phyloP scores from a whole-genome alignment of 1,140 invertebrate species.

The Drosophila teissieri region DNA sequence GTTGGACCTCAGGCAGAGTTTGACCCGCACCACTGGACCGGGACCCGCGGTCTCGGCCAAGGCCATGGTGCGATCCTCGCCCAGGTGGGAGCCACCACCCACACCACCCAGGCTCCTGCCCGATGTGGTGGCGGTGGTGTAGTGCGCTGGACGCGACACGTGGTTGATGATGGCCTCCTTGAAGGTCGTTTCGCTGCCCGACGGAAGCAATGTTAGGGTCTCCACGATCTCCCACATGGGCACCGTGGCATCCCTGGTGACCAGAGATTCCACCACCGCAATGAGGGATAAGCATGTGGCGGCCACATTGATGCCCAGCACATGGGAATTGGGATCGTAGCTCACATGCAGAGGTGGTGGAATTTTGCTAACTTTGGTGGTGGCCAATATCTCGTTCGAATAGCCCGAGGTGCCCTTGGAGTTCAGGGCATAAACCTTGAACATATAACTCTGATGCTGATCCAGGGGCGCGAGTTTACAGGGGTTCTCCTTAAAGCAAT shows the following conservation, averaged over 20 bases:
- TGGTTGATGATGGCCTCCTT: conserved; percentile 89
- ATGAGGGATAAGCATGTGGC: conserved; percentile 90
- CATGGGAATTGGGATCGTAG: conserved; percentile 91
- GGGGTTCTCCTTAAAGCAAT: conserved; percentile 93
- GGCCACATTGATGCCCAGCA: conserved; percentile 91
- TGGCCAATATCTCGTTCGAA: conserved; percentile 91
- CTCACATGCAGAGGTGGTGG: conserved; percentile 91
- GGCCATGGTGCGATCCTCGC: conserved; percentile 85
- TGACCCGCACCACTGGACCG: conserved; percentile 89
- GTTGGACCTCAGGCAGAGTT: conserved; percentile 91
- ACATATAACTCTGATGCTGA: conserved; percentile 92
- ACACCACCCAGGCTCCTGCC: conserved; percentile 77
- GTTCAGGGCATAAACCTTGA: conserved; percentile 94
- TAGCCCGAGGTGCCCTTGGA: conserved; percentile 93
- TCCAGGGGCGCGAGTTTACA: conserved; percentile 94
- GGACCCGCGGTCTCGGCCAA: conserved; percentile 85
- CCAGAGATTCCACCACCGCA: conserved; percentile 89
- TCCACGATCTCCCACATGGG: conserved; percentile 90
- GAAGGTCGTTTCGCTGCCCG: conserved; percentile 88
- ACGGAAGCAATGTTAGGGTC: conserved; percentile 88
- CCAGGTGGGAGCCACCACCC: conserved; percentile 49
- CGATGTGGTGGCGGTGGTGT: conserved; percentile 67
- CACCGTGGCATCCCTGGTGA: conserved; percentile 86
- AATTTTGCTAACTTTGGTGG: conserved; percentile 93
- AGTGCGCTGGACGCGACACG: conserved; percentile 78